Base-by-base conservation (phyloP, 2,113 vertebrate species). In the Ceyx cyanopectus region DNA sequence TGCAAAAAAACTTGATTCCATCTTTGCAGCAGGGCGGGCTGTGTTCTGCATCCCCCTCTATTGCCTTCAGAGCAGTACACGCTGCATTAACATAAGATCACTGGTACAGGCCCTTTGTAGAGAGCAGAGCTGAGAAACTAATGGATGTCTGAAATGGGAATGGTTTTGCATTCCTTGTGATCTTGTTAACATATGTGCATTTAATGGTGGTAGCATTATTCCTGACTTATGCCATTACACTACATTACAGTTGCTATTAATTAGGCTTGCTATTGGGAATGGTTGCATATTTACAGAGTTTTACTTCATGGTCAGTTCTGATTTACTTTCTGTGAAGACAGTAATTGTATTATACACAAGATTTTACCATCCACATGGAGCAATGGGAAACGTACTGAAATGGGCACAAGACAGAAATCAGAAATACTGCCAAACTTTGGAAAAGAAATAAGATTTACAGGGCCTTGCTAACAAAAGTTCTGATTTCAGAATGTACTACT, bases 101-200 rank as follows among this genome's bases (percentile, higher is more conserved):
- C 37, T 80, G 37, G 70, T 62, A 87, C 40, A 62, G 82, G 75
- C 56, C 76, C 79, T 95, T 95, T 93, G 85, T 73, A 95, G 87
- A 74, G 1, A 5, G 67, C 72, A 82, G 90, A 95, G 81, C 93
- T 80, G 90, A 87, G 94, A 95, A 68, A 87, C 90, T 94, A 95
- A 95, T 90, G 90, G 91, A 80, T 90, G 85, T 85, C 90, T 92
- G 90, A 91, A 89, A 92, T 34, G 51, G 0, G 46, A 85, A 85
- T 77, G 79, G 46, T 91, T 92, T 94, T 85, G 79, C 91, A 81
- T 85, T 96, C 87, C 81, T 76, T 95, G 85, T 94, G 89, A 94
- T 95, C 94, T 94, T 92, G 85, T 91, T 94, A 95, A 92, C 89
- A 89, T 87, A 92, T 79, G 75, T 89, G 87, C 82, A 76, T 92